A percentile compares a stretch with the other conserved stretches of the same genome.
Conservation (phyloP, 2,113 vertebrate species). For the Melanerpes aurifrons region DNA sequence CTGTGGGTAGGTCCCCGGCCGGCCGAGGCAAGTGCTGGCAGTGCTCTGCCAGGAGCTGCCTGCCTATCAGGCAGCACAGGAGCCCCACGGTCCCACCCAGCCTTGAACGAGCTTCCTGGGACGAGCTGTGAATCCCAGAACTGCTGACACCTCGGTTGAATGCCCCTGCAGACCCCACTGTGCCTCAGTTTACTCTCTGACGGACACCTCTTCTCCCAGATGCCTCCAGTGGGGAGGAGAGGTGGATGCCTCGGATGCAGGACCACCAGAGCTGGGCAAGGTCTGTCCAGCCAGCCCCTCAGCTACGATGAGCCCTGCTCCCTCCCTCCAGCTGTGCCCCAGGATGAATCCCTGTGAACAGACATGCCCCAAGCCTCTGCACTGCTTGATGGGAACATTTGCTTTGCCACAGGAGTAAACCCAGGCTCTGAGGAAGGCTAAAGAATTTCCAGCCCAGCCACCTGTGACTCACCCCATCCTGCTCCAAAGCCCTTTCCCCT, state of each 20-base stretch:
- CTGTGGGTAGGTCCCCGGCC: not conserved
- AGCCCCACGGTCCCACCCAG: not conserved
- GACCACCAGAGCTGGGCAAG: accelerated
- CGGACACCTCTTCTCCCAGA: accelerated
- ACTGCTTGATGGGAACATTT: not conserved
- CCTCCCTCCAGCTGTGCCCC: not conserved
- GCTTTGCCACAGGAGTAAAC: not conserved
- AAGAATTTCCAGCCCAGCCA: not conserved
- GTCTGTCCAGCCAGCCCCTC: not conserved
- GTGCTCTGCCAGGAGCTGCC: not conserved
- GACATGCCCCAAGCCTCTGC: accelerated
- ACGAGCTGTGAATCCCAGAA: not conserved
- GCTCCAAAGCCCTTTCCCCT: not conserved
- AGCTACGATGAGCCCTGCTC: accelerated
- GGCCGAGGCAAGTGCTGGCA: not conserved
- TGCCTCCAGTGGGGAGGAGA: not conserved
- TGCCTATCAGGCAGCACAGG: not conserved
- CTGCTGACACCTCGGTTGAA: not conserved
- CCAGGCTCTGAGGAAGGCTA: not conserved
- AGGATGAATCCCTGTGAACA: not conserved
- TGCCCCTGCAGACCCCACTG: accelerated
- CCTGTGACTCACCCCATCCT: not conserved
- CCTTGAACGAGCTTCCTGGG: not conserved
- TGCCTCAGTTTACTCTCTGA: not conserved
- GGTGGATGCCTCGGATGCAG: not conserved